Percentiles rank a stretch among this genome's conserved stretches.
Evolutionary conservation across 2,888 invertebrate genomes (phyloP).

Genomic region (Aphodius sticticus): DNA sequence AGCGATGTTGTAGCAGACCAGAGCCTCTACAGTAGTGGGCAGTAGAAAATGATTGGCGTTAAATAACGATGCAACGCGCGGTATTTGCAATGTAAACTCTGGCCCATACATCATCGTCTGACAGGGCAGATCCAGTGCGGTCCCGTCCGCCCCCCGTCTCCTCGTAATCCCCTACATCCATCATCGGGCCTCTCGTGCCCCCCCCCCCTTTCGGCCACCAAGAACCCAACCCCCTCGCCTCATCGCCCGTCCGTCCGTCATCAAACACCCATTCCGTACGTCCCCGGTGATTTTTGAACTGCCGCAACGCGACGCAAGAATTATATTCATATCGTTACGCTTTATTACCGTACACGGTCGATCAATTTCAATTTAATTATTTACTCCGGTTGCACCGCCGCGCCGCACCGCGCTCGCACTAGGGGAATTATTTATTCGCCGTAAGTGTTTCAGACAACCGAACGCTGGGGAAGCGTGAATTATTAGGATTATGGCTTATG

Average conservation of each 20-base stretch:
- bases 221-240: constrained; percentile 11
- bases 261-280: constrained; percentile 21
- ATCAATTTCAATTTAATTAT: constrained; percentile 37
- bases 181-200: constrained; percentile 42
- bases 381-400: constrained; percentile 16
- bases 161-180: constrained; percentile 49
- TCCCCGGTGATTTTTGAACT: constrained; percentile 35
- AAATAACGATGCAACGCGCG: constrained; percentile 46
- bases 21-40: constrained; percentile 38
- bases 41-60: constrained; percentile 47
- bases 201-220: constrained; percentile 12
- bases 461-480: constrained; percentile 23
- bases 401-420: background rate
- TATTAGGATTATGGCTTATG: constrained; percentile 21
- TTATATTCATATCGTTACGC: constrained; percentile 38
- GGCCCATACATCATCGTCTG: constrained; percentile 47
- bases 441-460: constrained; percentile 26
- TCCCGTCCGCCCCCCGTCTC: constrained; percentile 45
- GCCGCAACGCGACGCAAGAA: constrained; percentile 24
- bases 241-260: constrained; percentile 30
- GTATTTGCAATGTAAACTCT: constrained; percentile 49
- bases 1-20: constrained; percentile 7
- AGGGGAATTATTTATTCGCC: constrained; percentile 6
- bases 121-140: constrained; percentile 47
- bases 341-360: constrained; percentile 34